phyloP scores from a whole-genome alignment of 1,140 invertebrate genomes.

The Microplitis mediator region DNA sequence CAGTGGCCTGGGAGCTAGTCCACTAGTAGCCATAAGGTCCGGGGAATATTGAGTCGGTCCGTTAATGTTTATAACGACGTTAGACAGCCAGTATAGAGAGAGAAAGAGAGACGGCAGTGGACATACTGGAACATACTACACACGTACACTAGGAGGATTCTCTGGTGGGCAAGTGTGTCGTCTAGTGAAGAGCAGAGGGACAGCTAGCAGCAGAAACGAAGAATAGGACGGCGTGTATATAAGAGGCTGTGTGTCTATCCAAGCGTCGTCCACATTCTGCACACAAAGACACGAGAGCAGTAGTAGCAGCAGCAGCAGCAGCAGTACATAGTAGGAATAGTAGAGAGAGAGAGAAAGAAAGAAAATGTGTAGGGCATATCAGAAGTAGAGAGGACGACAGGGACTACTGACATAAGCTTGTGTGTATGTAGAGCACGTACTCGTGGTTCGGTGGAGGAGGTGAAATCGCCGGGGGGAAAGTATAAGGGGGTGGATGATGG shows the following conservation, averaged over 20 bases:
- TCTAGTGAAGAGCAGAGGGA: neutral
- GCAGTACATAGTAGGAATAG: neutral
- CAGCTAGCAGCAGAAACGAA: neutral
- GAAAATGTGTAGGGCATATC: neutral
- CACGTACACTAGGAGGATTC: neutral
- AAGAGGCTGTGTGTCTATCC: neutral
- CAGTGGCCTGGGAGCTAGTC: neutral
- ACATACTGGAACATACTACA: neutral
- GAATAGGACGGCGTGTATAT: neutral
- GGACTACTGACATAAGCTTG: constrained; percentile 55
- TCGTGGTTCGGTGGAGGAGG: constrained; percentile 38
- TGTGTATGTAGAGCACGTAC: constrained; percentile 64
- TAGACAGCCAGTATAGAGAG: constrained; percentile 48
- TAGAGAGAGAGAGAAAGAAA: neutral
- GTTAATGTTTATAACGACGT: constrained; percentile 63
- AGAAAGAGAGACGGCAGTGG: constrained; percentile 30
- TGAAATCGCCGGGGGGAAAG: constrained; percentile 34
- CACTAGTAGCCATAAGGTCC: constrained; percentile 41
- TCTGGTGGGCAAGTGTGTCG: neutral
- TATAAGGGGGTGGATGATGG: constrained; percentile 26
- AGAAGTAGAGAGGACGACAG: constrained; percentile 34
- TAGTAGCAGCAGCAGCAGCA: no score
- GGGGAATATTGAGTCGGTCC: constrained; percentile 60
- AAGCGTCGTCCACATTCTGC: neutral
- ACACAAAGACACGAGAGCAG: neutral